Base-by-base conservation (phyloP, 2,888 invertebrate species). In the Caradrina clavipalpis region DNA sequence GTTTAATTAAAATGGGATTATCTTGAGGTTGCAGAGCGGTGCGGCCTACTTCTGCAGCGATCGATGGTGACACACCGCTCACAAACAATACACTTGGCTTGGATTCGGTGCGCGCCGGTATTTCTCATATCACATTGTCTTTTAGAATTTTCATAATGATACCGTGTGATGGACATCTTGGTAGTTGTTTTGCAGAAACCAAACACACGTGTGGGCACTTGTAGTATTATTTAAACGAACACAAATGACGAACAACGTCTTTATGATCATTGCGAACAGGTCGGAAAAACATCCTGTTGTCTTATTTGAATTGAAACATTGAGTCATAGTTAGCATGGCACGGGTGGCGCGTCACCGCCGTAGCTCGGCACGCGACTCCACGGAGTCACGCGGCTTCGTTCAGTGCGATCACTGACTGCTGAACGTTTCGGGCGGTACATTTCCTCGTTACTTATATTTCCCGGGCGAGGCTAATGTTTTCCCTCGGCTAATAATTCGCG, bases 1-100 rank as follows among this genome's bases (percentile, higher is more conserved):
- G 85, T 93, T 92, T 93, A 94, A 94, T 94, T 94, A 94, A 93
- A 93, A 91, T 90, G 87, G 91, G 92, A 94, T 94, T 92, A 94
- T 90, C 87, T 90, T 81, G 86, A 87, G 90, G 89, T 85, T 87
- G 88, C 90, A 88, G 70, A 72, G 66, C 65, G 67, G 54, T 83
- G 76, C 85, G 83, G 78, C 81, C 81, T 81, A 82, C 78, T 81
- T 74, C 77, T 67, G 71, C 79, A 70, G 61, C 73, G 77, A 69
- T 78, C 73, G 74, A 77, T 80, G 63, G 63, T 57, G 69, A 49
- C 49, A 45, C 60, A 26, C n/a, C 56, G 39, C 47, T 22, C 26
- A 73, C 70, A 47, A 51, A 70, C 56, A 22, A 49, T 49, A 51
- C 35, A 50, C 45, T 17, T 31, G 21, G 22, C 21, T 45, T 26